Conservation (phyloP, 2,797 vertebrate genomes). For the Pteronotus mesoamericanus region DNA sequence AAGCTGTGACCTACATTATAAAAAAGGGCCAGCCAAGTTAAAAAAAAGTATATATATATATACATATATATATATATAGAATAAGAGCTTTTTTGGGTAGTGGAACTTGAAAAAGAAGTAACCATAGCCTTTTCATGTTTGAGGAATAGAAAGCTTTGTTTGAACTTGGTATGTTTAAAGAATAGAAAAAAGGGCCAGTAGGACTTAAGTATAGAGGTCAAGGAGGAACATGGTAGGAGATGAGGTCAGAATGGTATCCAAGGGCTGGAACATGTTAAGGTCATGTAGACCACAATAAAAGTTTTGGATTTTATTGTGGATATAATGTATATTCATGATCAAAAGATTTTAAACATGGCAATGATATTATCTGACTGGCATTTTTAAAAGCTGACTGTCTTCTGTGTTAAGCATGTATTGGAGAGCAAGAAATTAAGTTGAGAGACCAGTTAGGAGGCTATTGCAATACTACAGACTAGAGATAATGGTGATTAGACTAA, state of each 20-base stretch:
- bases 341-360: neutral
- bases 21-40: neutral
- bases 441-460: neutral
- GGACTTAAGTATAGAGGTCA: neutral
- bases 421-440: conserved; percentile 9
- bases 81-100: neutral
- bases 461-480: neutral
- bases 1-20: conserved; percentile 21
- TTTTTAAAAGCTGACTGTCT: conserved; percentile 10
- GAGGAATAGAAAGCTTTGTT: neutral
- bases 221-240: neutral
- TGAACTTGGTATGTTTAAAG: conserved; percentile 12
- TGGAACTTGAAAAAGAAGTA: conserved; percentile 16
- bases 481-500: conserved; percentile 12
- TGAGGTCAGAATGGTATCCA: neutral
- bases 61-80: no score
- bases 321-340: neutral
- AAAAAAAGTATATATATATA: neutral
- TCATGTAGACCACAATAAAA: neutral
- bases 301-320: conserved; percentile 19
- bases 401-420: neutral
- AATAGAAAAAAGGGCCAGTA: neutral
- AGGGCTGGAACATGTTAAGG: neutral
- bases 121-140: neutral
- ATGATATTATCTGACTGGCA: neutral